Base-by-base conservation (phyloP, 2,797 vertebrate genomes). In the Rhynchotus rufescens region DNA sequence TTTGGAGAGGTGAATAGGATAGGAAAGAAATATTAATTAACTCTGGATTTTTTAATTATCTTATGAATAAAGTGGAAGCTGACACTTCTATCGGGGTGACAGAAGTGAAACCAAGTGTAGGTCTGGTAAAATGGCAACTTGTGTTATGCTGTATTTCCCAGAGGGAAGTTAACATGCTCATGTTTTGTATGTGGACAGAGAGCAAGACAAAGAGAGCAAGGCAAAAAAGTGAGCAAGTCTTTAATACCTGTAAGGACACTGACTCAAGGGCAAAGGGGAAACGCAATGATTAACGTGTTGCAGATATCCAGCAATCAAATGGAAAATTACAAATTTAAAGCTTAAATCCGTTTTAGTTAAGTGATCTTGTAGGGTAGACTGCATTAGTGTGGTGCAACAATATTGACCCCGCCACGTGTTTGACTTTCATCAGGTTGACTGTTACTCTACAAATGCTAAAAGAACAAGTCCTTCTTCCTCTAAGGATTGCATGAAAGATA, bases 11-110 rank as follows among this genome's bases (percentile, higher is more conserved):
- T 59, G 57, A 62, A 38, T 84, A 74, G 66, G 32, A 44, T 78
- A 47, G 59, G 73, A 64, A 92, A 56, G 34, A 86, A 88, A 71
- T 2, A 59, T 78, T 66, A 62, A 94, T 92, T 88, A 86, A 28
- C 26, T 45, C 2, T 12, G 47, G 42, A 72, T 68, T 80, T 90
- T 71, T 56, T n/a, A 73, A 17, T 73, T 72, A 77, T 86, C 45
- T 25, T 65, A n/a, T 15, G 42, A 68, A 34, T 86, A 38, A 57
- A 56, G 38, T 12, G 25, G 34, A 65, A 30, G 42, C 75, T 92
- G 88, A 93, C 77, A 62, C 82, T 77, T 23, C 32, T 81, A 71
- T 78, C 54, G 28, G 62, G 66, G 84, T 82, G 78, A 77, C 65
- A 36, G 87, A 81, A 84, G 25, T 40, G 66, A 73, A 92, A 74